phyloP scores from a whole-genome alignment of 2,797 vertebrate genomes.

The Tenualosa thibaudeaui region DNA sequence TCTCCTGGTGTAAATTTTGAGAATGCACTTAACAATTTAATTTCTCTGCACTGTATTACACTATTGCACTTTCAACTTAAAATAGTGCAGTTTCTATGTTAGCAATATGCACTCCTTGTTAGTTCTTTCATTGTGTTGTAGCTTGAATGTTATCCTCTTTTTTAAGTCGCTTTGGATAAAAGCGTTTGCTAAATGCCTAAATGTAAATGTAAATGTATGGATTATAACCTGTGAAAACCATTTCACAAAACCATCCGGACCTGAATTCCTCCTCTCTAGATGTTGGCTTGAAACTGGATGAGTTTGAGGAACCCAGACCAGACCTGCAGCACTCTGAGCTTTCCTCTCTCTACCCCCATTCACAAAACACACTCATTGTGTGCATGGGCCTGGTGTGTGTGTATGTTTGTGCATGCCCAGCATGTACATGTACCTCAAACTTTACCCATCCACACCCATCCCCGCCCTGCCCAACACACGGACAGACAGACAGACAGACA shows the following conservation, averaged over 20 bases:
- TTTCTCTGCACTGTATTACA: too few species aligned
- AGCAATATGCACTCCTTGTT: too few species aligned
- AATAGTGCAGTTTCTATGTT: too few species aligned
- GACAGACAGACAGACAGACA: background rate
- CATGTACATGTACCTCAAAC: background rate
- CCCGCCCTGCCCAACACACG: background rate
- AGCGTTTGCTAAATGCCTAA: too few species aligned
- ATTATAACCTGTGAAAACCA: background rate
- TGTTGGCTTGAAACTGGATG: background rate
- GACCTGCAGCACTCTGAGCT: background rate
- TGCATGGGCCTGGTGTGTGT: background rate
- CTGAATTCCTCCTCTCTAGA: background rate
- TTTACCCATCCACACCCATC: background rate
- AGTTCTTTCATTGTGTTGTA: too few species aligned
- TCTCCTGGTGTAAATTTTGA: too few species aligned
- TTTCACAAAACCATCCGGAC: background rate
- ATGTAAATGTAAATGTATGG: too few species aligned
- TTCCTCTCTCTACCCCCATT: background rate
- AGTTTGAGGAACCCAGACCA: background rate
- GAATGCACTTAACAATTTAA: too few species aligned
- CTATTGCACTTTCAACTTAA: too few species aligned
- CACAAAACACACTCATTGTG: background rate
- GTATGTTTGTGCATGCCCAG: conserved; percentile 31
- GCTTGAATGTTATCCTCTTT: too few species aligned
- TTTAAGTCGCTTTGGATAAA: too few species aligned